Percentiles rank a stretch among this genome's conserved stretches.
These are phyloP conservation scores for Incurvaria masculella DNA, from an alignment of 2,888 invertebrate species.

Conservation along the genomic window DNA sequence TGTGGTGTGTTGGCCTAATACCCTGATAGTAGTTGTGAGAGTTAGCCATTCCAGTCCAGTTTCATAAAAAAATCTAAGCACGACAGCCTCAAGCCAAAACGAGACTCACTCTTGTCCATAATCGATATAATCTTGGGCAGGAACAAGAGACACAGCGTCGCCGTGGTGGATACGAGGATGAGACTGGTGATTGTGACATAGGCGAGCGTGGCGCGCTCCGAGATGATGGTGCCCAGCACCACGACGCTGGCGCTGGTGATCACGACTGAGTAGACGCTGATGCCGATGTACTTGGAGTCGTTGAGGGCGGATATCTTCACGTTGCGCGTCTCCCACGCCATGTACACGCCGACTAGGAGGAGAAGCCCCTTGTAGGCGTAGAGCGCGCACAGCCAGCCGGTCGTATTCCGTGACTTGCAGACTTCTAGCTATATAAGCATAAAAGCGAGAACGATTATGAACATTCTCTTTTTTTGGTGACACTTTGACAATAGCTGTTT, in stretches of 20 bases:
- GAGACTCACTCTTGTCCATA: constrained; percentile 58
- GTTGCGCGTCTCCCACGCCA: constrained; percentile 94
- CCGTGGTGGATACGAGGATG: constrained; percentile 82
- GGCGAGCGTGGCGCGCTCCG: constrained; percentile 75
- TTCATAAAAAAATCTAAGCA: too few species aligned
- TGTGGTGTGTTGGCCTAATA: too few species aligned
- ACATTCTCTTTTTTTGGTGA: too few species aligned
- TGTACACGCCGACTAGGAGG: constrained; percentile 86
- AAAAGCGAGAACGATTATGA: too few species aligned
- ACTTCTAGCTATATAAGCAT: constrained; percentile 93
- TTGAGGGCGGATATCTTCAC: constrained; percentile 90
- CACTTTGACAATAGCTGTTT: too few species aligned
- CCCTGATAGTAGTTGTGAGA: too few species aligned
- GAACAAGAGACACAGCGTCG: constrained; percentile 81
- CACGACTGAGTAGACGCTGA: constrained; percentile 90
- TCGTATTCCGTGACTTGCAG: constrained; percentile 83
- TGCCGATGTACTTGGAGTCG: constrained; percentile 91
- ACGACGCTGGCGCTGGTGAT: constrained; percentile 86
- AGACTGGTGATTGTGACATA: constrained; percentile 80
- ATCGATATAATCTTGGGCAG: constrained; percentile 81
- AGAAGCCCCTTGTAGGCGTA: constrained; percentile 89
- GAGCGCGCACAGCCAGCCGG: constrained; percentile 86
- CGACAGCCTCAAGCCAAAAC: too few species aligned
- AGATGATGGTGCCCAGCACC: constrained; percentile 82
- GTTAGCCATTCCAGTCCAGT: too few species aligned